Evolutionary conservation across 2,888 invertebrate genomes (phyloP), one percentile per base, ranked within the genome.

Genomic region (Sylvicola cinctus): DNA sequence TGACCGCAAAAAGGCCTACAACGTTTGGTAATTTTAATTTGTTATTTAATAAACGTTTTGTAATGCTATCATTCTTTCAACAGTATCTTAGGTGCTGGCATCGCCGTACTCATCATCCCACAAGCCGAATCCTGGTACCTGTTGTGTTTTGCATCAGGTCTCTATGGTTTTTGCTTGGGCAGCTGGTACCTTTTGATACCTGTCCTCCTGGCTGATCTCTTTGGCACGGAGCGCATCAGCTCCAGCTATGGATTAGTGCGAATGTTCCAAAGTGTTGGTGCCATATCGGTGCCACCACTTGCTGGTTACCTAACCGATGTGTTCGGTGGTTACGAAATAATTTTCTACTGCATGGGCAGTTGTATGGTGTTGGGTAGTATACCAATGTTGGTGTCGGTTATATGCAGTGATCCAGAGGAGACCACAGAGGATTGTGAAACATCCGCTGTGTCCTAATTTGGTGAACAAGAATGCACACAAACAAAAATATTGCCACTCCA

Each of bases 111-210:
- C 29, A 61, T 68, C 1, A 62, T 78, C 26, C 76, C 78, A 2
- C 67, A 69, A 40, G 62, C 70, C 27, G 63, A 63, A 5, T 70
- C 70, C 0, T 73, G 74, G 57, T 68, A 70, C 53, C 57, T 71
- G 0, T 55, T 77, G 27, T 73, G 73, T 4, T 60, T 69, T 3
- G 68, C 74, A 2, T 72, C 75, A 30, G 72, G 66, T 4, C 62
- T 65, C 0, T 78, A 77, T 49, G 78, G 78, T 0, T 55, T 78
- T 0, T 77, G 76, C 39, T 62, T 78, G 14, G 78, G 78, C 15
- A 73, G 76, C 47, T 78, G 77, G 76, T 78, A 77, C 52, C 66
- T 78, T 3, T 50, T 78, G 35, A 74, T 78, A 37, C 78, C 78
- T 0, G 75, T 78, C 2, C 55, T 78, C 12, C 58, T 78, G 28